Conservation (phyloP, 1,140 invertebrate species). For the Chymomyza costata region DNA sequence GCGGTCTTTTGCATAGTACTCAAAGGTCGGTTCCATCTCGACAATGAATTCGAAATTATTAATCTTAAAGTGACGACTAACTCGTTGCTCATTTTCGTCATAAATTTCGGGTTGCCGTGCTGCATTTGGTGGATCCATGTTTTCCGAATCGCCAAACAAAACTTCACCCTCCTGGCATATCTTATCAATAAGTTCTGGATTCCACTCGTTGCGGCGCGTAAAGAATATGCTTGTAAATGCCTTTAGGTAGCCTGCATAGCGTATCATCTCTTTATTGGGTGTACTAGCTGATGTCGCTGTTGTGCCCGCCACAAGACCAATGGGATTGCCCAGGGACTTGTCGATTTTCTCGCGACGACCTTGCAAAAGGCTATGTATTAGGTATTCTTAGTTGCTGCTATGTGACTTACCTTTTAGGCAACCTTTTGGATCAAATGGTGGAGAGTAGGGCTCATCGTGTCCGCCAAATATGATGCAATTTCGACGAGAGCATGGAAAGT, state of each 20-base stretch:
- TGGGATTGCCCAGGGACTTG: conserved; percentile 41
- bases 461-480: conserved; percentile 39
- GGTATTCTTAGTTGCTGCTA: no score
- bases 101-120: conserved; percentile 34
- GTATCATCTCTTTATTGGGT: conserved; percentile 34
- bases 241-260: conserved; percentile 38
- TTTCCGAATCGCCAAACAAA: conserved; percentile 42
- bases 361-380: conserved; percentile 1
- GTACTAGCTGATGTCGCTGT: neutral
- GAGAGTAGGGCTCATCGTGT: conserved; percentile 44
- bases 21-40: conserved; percentile 47
- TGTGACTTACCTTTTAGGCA: conserved; percentile 12
- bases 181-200: conserved; percentile 38
- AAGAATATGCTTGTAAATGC: conserved; percentile 48
- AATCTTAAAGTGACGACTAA: conserved; percentile 47
- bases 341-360: neutral
- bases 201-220: conserved; percentile 45
- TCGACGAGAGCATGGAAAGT: conserved; percentile 42
- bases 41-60: conserved; percentile 55
- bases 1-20: conserved; percentile 33
- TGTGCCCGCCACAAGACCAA: conserved; percentile 25
- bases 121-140: conserved; percentile 28
- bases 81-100: conserved; percentile 42
- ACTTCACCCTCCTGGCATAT: conserved; percentile 39
- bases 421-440: conserved; percentile 38